These are phyloP conservation scores for Ceyx margarethae DNA, from an alignment of 2,113 vertebrate genomes.

Conservation along the genomic window DNA sequence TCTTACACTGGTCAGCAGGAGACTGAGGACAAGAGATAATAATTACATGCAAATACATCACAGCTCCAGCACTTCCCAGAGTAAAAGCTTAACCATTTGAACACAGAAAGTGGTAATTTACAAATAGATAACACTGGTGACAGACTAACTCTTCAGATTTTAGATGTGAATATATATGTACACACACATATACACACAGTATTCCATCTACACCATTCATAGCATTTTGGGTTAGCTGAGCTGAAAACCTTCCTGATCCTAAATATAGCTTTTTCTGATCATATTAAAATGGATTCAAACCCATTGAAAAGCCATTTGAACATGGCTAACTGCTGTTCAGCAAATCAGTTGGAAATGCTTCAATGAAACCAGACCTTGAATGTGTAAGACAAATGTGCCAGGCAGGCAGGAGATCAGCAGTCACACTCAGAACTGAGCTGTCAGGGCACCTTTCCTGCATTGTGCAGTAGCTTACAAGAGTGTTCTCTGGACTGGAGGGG, in stretches of 20 bases:
- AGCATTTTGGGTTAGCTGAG: too few species aligned
- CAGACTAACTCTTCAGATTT: background rate
- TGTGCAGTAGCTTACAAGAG: background rate
- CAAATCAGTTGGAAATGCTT: background rate
- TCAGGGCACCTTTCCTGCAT: background rate
- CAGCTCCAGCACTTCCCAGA: background rate
- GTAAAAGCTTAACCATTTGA: background rate
- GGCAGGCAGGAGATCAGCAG: background rate
- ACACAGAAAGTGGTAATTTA: background rate
- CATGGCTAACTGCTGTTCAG: background rate
- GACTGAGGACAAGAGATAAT: slow-evolving; percentile 69
- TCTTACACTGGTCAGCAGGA: slow-evolving; percentile 82
- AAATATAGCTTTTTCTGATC: background rate
- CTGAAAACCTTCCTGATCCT: too few species aligned
- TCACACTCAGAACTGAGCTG: background rate
- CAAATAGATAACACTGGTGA: background rate
- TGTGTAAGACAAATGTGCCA: background rate
- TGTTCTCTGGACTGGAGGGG: background rate
- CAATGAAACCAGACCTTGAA: background rate
- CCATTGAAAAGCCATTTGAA: background rate
- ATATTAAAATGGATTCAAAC: background rate
- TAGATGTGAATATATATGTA: too few species aligned
- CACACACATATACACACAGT: too few species aligned
- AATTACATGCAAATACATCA: background rate
- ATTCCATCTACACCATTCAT: too few species aligned